Evolutionary conservation across 2,797 vertebrate species (phyloP).

Genomic region (Huso huso): DNA sequence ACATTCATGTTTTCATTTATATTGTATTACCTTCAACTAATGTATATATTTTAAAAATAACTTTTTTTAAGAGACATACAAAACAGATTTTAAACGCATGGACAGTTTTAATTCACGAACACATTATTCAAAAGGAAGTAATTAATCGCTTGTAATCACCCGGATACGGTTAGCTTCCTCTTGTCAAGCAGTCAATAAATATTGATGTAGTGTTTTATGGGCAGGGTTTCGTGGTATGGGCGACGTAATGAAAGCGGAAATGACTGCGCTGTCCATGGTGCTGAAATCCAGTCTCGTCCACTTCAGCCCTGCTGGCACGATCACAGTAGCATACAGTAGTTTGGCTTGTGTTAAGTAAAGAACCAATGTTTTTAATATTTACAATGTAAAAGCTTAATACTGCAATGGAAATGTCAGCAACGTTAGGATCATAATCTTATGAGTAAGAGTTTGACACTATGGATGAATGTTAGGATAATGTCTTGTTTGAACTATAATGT

Average conservation of each 20-base stretch:
- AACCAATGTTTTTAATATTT: too few relatives aligned
- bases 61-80: not conserved
- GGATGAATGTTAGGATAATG: too few relatives aligned
- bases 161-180: conserved; percentile 10
- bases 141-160: conserved; percentile 31
- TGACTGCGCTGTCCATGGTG: conserved; percentile 54
- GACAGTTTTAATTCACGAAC: not conserved
- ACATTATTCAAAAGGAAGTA: conserved; percentile 6
- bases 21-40: too few relatives aligned
- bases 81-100: not conserved
- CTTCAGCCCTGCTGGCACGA: not conserved
- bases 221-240: conserved; percentile 6
- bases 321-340: too few relatives aligned
- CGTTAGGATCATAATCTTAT: too few relatives aligned
- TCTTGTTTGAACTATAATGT: too few relatives aligned
- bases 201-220: conserved; percentile 5
- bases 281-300: conserved; percentile 39
- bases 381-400: too few relatives aligned
- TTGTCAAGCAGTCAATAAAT: conserved; percentile 7
- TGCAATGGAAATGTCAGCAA: too few relatives aligned
- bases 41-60: too few relatives aligned
- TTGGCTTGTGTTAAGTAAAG: too few relatives aligned
- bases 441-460: too few relatives aligned
- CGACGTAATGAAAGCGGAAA: conserved; percentile 7
- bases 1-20: too few relatives aligned